phyloP scores from a whole-genome alignment of 2,797 vertebrate species.

The Sebastes kiyomatsui region DNA sequence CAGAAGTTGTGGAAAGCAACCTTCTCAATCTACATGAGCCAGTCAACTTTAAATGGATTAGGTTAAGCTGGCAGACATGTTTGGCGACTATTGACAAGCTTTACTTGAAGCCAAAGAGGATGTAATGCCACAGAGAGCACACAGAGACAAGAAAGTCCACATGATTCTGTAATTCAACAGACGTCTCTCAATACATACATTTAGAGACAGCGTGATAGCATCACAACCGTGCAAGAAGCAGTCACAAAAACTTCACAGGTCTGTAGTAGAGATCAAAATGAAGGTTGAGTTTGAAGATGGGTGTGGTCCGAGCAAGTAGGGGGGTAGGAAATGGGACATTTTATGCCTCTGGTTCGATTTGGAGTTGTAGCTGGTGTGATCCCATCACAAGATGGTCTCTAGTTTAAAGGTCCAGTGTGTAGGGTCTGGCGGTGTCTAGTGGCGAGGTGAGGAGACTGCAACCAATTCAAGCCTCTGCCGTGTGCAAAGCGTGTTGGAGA shows the following conservation, averaged over 20 bases:
- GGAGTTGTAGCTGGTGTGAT: no score
- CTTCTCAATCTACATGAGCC: constrained; percentile 46
- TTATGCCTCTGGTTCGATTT: no score
- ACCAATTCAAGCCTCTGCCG: accelerated
- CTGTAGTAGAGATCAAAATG: no score
- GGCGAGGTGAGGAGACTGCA: no score
- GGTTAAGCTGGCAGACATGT: constrained; percentile 59
- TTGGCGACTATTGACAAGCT: constrained; percentile 61
- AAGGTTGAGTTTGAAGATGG: no score
- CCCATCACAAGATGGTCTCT: neutral
- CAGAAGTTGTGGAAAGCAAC: constrained; percentile 5
- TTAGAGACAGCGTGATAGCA: no score
- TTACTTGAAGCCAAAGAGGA: constrained; percentile 49
- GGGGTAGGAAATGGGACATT: no score
- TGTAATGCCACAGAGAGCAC: constrained; percentile 4
- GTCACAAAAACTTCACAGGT: no score
- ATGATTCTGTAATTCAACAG: neutral
- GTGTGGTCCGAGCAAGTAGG: no score
- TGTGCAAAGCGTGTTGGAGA: accelerated
- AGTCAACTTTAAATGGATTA: constrained; percentile 70
- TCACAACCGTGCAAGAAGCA: no score
- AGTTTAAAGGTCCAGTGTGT: neutral
- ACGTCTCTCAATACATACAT: neutral
- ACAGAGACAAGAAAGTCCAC: neutral
- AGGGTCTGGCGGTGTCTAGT: accelerated